Conservation (phyloP, 2,888 invertebrate species). For the Diachrysia chrysitis region DNA sequence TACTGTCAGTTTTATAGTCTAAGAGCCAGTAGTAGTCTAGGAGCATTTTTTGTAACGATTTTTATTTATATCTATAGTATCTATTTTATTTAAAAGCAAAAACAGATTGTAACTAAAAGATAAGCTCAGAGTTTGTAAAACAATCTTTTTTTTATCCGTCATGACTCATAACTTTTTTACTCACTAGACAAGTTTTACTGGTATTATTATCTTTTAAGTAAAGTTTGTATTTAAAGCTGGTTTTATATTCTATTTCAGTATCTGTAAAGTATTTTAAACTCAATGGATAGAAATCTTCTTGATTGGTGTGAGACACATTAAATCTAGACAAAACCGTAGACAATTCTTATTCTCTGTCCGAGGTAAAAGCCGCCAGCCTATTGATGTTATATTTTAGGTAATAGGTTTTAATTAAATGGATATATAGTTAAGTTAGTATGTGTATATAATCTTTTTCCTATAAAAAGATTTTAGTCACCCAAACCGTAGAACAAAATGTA, state of each 20-base stretch:
- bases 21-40: neutral
- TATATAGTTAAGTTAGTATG: no score
- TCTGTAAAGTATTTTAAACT: neutral
- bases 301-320: neutral
- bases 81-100: neutral
- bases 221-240: neutral
- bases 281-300: neutral
- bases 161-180: conserved; percentile 3
- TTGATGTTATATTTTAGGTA: no score
- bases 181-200: neutral
- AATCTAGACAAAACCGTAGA: no score
- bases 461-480: no score
- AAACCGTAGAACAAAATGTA: conserved; percentile 13
- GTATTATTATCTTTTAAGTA: neutral
- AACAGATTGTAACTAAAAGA: neutral
- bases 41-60: neutral
- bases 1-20: neutral
- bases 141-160: neutral
- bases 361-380: no score
- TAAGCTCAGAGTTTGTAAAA: neutral
- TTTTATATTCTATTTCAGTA: neutral
- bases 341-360: no score
- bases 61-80: neutral
- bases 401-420: no score
- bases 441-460: no score